Conservation (phyloP, 1,140 invertebrate species). For the Dinoponera quadriceps region DNA sequence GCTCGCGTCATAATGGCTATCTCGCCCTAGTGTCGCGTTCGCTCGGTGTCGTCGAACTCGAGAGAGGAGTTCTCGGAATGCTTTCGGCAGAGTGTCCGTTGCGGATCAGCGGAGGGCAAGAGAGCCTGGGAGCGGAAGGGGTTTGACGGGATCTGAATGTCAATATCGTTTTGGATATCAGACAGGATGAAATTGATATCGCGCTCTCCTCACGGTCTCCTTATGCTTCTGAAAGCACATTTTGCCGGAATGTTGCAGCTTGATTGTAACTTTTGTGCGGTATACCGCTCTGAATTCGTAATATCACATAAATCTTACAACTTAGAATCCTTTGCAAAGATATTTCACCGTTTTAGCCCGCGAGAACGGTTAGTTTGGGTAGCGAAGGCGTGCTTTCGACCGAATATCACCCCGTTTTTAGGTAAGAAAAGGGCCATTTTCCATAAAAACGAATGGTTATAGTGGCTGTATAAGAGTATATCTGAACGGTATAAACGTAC, state of each 20-base stretch:
- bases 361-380: no score
- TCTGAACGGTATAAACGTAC: no score
- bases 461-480: no score
- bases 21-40: constrained; percentile 6
- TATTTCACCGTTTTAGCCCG: no score
- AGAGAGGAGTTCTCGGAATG: constrained; percentile 23
- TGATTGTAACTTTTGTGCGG: not conserved
- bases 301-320: not conserved
- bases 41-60: constrained; percentile 46
- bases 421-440: no score
- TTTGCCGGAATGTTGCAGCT: not conserved
- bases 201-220: not conserved
- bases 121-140: not conserved
- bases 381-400: no score
- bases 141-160: constrained; percentile 28
- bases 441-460: no score
- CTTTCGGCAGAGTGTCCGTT: constrained; percentile 33
- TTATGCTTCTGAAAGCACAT: not conserved
- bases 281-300: no score
- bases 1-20: constrained; percentile 22
- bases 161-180: not conserved
- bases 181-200: not conserved
- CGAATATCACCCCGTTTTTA: no score
- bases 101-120: constrained; percentile 15
- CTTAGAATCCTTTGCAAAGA: no score